Evolutionary conservation across 2,888 invertebrate species (phyloP).

Genomic region (Notocelia uddmanniana): DNA sequence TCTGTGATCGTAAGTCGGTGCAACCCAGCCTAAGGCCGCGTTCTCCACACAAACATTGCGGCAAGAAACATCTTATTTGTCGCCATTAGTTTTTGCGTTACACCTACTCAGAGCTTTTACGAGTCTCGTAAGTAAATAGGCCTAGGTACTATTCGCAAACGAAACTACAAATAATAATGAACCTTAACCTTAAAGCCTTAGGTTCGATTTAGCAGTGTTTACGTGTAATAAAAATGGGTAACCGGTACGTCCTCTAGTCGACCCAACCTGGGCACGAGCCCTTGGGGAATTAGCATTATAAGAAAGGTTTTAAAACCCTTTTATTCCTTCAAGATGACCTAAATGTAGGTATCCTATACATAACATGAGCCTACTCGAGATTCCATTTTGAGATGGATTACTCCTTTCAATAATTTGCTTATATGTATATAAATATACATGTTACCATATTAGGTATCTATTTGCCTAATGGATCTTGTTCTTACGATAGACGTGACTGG

Average conservation of each 20-base stretch:
- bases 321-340: conserved; percentile 4
- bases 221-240: background rate
- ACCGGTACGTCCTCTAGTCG: conserved; percentile 12
- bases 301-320: conserved; percentile 14
- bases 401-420: background rate
- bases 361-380: background rate
- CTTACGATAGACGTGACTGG: too few relatives aligned
- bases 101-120: background rate
- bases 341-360: background rate
- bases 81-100: conserved; percentile 6
- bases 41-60: conserved; percentile 5
- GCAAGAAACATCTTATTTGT: conserved; percentile 18
- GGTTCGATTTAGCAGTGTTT: background rate
- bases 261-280: conserved; percentile 11
- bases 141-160: conserved; percentile 5
- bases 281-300: conserved; percentile 3
- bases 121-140: conserved; percentile 5
- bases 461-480: too few relatives aligned
- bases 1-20: too few relatives aligned
- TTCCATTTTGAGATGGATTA: background rate
- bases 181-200: background rate
- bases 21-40: background rate
- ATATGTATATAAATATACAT: too few relatives aligned
- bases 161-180: background rate
- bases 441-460: too few relatives aligned